Evolutionary conservation across 1,140 invertebrate genomes (phyloP).

Genomic region (Drosophila pandora): DNA sequence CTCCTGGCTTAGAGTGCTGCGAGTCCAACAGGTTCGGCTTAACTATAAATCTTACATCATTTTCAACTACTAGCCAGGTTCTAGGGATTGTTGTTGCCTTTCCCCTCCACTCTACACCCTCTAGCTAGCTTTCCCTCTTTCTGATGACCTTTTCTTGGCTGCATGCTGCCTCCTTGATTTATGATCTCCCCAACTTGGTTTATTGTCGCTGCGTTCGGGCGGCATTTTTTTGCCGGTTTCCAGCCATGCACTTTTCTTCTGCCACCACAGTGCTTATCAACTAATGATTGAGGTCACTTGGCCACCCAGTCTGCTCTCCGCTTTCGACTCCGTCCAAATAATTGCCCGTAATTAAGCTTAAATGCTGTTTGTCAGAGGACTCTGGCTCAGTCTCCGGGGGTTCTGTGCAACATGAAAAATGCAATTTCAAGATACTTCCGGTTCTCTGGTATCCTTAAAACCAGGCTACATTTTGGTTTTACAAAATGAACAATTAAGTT

Average conservation of each 20-base stretch:
- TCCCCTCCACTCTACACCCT: background rate
- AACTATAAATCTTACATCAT: conserved; percentile 71
- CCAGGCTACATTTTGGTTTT: background rate
- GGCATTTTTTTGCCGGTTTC: conserved; percentile 45
- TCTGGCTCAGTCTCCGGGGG: background rate
- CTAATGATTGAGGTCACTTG: conserved; percentile 79
- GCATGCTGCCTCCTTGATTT: conserved; percentile 63
- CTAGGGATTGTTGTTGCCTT: conserved; percentile 31
- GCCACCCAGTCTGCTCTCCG: conserved; percentile 15
- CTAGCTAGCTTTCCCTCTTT: background rate
- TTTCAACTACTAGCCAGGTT: conserved; percentile 55
- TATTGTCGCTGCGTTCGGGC: conserved; percentile 49
- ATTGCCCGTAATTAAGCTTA: conserved; percentile 71
- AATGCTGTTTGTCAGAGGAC: conserved; percentile 41
- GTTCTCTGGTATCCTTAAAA: conserved; percentile 11
- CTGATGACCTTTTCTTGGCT: conserved; percentile 43
- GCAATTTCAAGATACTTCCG: conserved; percentile 57
- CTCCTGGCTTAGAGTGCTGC: background rate
- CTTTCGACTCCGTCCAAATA: conserved; percentile 40
- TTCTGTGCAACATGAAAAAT: conserved; percentile 54
- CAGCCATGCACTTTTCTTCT: conserved; percentile 31
- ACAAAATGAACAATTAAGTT: background rate
- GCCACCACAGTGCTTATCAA: conserved; percentile 59
- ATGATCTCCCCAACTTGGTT: conserved; percentile 61
- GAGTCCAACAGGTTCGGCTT: conserved; percentile 58